phyloP scores from a whole-genome alignment of 2,888 invertebrate species.

The Tipula vernalis region DNA sequence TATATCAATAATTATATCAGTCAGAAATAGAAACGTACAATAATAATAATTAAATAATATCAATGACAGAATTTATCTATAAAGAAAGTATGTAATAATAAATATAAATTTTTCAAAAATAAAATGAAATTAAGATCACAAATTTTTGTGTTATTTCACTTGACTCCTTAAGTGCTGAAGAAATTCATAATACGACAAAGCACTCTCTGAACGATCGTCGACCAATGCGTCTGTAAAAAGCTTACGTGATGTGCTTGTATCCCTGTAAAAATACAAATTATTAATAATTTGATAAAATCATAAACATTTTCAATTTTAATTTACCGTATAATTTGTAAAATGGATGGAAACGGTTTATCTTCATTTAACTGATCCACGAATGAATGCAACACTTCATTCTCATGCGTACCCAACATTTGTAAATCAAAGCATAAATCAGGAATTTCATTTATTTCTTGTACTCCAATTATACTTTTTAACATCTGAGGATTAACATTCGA shows the following conservation, averaged over 20 bases:
- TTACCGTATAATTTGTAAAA: slow-evolving; percentile 71
- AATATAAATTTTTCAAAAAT: neutral
- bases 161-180: slow-evolving; percentile 86
- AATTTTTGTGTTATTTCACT: slow-evolving; percentile 54
- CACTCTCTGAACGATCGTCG: slow-evolving; percentile 89
- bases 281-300: neutral
- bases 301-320: slow-evolving; percentile 14
- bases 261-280: slow-evolving; percentile 45
- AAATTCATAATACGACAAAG: slow-evolving; percentile 96
- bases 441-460: slow-evolving; percentile 56
- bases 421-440: slow-evolving; percentile 65
- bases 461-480: slow-evolving; percentile 66
- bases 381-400: slow-evolving; percentile 60
- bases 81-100: neutral
- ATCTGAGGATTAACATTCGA: slow-evolving; percentile 61
- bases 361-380: slow-evolving; percentile 77
- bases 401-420: slow-evolving; percentile 62
- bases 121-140: neutral
- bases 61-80: neutral
- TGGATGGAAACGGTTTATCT: slow-evolving; percentile 66
- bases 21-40: neutral
- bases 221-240: slow-evolving; percentile 79
- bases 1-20: neutral
- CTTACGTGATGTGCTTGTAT: slow-evolving; percentile 74
- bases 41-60: neutral